Percentiles rank a stretch among this genome's conserved stretches.
These are phyloP conservation scores for Tetrapedia diversipes DNA, from an alignment of 2,888 invertebrate species.

Conservation along the genomic window DNA sequence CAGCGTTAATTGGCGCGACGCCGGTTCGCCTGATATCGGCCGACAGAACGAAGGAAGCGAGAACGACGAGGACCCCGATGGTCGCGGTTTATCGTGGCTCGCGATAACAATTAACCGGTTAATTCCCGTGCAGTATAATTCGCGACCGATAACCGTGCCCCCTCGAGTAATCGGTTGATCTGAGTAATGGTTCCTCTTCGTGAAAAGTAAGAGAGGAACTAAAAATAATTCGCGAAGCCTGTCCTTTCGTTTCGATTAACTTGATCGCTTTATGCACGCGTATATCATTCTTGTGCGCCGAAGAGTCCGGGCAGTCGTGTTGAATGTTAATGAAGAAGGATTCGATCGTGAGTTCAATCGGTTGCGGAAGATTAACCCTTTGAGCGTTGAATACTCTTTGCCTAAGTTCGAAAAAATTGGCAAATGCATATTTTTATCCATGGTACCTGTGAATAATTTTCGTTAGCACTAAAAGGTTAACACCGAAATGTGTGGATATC, in stretches of 20 bases:
- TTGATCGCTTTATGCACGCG: too few species aligned
- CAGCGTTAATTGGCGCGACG: slow-evolving; percentile 54
- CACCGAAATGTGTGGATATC: too few species aligned
- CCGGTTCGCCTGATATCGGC: slow-evolving; percentile 45
- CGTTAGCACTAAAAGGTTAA: too few species aligned
- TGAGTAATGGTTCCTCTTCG: not conserved
- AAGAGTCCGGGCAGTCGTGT: too few species aligned
- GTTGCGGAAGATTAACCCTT: too few species aligned
- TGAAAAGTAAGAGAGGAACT: not conserved
- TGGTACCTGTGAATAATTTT: too few species aligned
- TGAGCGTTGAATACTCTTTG: too few species aligned
- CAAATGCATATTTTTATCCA: too few species aligned
- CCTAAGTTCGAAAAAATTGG: too few species aligned
- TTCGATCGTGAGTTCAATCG: too few species aligned
- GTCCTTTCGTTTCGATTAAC: not conserved
- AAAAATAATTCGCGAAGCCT: not conserved
- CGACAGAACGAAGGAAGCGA: slow-evolving; percentile 23
- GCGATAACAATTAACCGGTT: slow-evolving; percentile 54
- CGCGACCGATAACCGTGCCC: slow-evolving; percentile 8
- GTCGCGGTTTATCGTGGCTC: slow-evolving; percentile 24
- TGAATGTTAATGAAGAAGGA: too few species aligned
- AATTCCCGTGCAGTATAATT: slow-evolving; percentile 37
- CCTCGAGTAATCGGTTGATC: slow-evolving; percentile 6
- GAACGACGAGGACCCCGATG: not conserved
- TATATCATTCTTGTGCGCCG: too few species aligned